Base-by-base conservation (phyloP, 2,797 vertebrate genomes). In the Tokudaia tokunoshimensis region DNA sequence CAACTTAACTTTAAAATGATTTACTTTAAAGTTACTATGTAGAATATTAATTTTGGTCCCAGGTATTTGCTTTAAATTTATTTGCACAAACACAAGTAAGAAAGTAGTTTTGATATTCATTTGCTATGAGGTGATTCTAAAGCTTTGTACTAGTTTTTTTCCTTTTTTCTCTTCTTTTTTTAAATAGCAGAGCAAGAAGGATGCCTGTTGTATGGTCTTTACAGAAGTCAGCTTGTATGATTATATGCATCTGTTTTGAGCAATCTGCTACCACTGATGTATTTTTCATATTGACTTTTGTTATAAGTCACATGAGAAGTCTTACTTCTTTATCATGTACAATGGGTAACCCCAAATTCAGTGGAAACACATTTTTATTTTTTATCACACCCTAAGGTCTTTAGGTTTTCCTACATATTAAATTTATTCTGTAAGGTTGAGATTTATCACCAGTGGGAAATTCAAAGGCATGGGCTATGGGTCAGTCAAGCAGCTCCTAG, bases 1-100 rank as follows among this genome's bases (percentile, higher is more conserved):
- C 26, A 41, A 82, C 74, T 88, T 88, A 87, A 92, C 74, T 91
- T 92, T 90, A 95, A 96, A 91, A 90, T 6, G 74, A 80, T 50
- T 83, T 96, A 70, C 93, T 94, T 78, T 87, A 47, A 91, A 94
- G 52, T 65, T 91, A 82, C 67, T 89, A 70, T 76, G 19, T 70
- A 34, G 95, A 94, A 97, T 78, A 85, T 75, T 89, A 89, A 67
- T 59, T 78, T 82, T 86, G 83, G 79, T 85, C 82, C 92, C 72
- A 84, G 52, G 44, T 22, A 92, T 85, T 94, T 75, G 55, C 22
- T 86, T 84, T 76, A 74, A 94, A 67, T 59, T 89, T 90, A 89
- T 92, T 94, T 85, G 81, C 37, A 63, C 11, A 4, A 31, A 81
- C 55, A 67, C 29, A 67, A 31, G 92, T 75, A 70, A 41, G 83